Percentiles rank a stretch among this genome's conserved stretches.
Conservation (phyloP, 2,888 invertebrate species). For the Anorthoa munda region DNA sequence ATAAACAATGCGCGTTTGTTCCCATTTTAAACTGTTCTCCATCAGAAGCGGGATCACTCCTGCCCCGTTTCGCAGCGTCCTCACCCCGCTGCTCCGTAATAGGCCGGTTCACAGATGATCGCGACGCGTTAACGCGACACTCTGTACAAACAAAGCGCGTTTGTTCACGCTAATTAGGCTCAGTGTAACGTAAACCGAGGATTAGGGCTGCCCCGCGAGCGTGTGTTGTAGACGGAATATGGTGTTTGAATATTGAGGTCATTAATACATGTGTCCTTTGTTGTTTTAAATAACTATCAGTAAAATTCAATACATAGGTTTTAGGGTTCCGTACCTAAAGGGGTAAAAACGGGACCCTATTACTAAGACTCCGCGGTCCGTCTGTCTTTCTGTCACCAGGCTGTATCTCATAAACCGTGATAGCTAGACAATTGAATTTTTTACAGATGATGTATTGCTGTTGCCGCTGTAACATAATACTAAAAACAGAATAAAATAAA, state of each 20-base stretch:
- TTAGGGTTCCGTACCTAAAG: too few relatives aligned
- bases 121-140: constrained; percentile 74
- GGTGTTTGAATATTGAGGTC: neutral
- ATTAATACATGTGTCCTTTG: neutral
- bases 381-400: too few relatives aligned
- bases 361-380: too few relatives aligned
- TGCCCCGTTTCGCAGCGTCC: neutral
- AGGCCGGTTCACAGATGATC: constrained; percentile 73
- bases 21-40: constrained; percentile 6
- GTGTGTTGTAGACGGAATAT: neutral
- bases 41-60: neutral
- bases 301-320: too few relatives aligned
- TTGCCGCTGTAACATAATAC: too few relatives aligned
- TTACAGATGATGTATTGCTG: too few relatives aligned
- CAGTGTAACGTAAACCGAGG: constrained; percentile 67
- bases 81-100: constrained; percentile 47
- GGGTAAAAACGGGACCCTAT: too few relatives aligned
- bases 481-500: too few relatives aligned
- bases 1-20: constrained; percentile 77
- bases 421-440: too few relatives aligned
- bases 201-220: constrained; percentile 62
- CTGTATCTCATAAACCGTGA: too few relatives aligned
- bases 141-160: constrained; percentile 74
- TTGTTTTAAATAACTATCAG: neutral
- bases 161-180: constrained; percentile 81